These are phyloP conservation scores for Orchesella cincta DNA, from an alignment of 1,140 invertebrate species.

Conservation along the genomic window DNA sequence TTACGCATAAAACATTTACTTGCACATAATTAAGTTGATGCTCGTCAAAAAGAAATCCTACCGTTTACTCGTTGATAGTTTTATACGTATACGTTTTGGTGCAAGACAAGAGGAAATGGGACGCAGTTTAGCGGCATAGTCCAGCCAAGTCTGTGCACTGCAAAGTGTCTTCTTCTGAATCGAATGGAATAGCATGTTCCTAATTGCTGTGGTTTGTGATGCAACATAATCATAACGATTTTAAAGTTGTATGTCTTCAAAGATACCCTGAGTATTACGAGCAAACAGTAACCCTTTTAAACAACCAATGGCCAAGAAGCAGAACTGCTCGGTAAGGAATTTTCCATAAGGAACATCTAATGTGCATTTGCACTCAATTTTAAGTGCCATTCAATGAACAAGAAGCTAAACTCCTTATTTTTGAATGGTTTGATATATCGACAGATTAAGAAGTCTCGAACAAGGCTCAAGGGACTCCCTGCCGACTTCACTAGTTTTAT, in stretches of 20 bases:
- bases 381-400: constrained; percentile 75
- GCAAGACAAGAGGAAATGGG: too few relatives aligned
- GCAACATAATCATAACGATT: neutral
- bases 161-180: too few relatives aligned
- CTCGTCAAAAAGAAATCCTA: too few relatives aligned
- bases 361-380: constrained; percentile 20
- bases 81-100: too few relatives aligned
- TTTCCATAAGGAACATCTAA: constrained; percentile 9
- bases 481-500: constrained; percentile 70
- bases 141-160: too few relatives aligned
- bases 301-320: constrained; percentile 77
- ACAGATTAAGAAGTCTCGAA: constrained; percentile 65
- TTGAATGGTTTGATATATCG: too few relatives aligned
- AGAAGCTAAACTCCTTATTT: constrained; percentile 72
- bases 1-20: too few relatives aligned
- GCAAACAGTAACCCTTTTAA: constrained; percentile 71
- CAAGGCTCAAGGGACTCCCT: constrained; percentile 68
- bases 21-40: too few relatives aligned
- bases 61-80: too few relatives aligned
- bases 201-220: neutral
- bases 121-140: too few relatives aligned
- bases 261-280: constrained; percentile 67
- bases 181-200: too few relatives aligned
- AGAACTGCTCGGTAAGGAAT: constrained; percentile 65
- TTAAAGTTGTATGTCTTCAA: constrained; percentile 66